Evolutionary conservation across 2,797 vertebrate species (phyloP).

Genomic region (Eulemur mongoz): DNA sequence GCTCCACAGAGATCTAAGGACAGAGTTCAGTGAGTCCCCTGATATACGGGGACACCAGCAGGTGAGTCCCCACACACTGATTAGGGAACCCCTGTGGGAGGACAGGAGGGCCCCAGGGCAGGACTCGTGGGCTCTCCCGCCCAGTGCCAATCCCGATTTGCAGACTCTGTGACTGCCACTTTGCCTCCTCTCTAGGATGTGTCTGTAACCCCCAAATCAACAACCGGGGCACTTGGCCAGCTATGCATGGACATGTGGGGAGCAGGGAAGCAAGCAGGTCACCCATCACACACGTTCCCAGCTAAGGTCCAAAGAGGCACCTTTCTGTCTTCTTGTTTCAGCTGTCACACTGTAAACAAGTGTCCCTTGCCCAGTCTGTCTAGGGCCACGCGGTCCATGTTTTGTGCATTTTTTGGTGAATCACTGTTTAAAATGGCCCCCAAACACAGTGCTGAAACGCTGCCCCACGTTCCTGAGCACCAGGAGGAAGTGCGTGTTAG

Average conservation of each 20-base stretch:
- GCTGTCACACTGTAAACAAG: not conserved
- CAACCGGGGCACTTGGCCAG: not conserved
- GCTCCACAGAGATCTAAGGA: not conserved
- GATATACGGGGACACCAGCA: no score
- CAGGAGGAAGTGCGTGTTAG: not conserved
- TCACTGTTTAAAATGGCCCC: not conserved
- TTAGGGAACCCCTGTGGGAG: not conserved
- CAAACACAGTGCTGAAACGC: not conserved
- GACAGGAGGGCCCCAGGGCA: no score
- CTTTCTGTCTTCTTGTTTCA: not conserved
- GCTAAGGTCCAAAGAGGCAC: not conserved
- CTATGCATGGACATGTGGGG: accelerated
- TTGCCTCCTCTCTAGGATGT: not conserved
- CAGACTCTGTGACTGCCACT: not conserved
- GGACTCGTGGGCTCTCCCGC: accelerated
- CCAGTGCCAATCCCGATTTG: accelerated
- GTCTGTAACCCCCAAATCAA: not conserved
- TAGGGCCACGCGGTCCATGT: not conserved
- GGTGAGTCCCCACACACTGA: no score
- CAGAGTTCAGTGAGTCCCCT: not conserved
- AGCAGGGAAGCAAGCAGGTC: not conserved
- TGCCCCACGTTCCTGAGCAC: accelerated
- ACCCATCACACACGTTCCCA: accelerated
- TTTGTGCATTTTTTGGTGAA: not conserved
- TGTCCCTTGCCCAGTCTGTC: not conserved